Evolutionary conservation across 2,113 vertebrate species (phyloP).

Genomic region (Corythornis vintsioides): DNA sequence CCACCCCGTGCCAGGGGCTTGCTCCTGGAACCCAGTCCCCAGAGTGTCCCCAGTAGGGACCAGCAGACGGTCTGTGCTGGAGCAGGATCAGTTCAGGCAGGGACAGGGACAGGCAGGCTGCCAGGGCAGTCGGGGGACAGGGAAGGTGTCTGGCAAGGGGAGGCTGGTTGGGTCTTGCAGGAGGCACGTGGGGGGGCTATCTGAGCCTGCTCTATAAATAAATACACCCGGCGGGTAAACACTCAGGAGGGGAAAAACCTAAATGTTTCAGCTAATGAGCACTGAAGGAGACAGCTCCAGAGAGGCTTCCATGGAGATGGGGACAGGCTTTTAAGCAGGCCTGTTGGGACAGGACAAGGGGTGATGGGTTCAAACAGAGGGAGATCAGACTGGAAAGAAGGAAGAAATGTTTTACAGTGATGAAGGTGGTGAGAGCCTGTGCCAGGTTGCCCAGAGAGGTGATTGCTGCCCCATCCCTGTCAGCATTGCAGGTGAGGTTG

Average conservation of each 20-base stretch:
- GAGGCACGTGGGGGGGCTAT: not conserved
- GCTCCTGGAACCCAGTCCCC: not conserved
- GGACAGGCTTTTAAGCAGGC: no score
- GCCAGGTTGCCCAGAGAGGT: no score
- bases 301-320: no score
- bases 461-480: no score
- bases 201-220: not conserved
- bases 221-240: not conserved
- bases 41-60: fast-evolving
- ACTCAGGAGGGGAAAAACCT: not conserved
- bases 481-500: no score
- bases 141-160: not conserved
- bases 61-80: fast-evolving
- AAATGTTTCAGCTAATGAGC: conserved; percentile 11
- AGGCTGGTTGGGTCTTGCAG: not conserved
- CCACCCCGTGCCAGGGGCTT: fast-evolving
- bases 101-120: not conserved
- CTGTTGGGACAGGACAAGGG: no score
- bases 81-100: not conserved
- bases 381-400: no score
- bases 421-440: no score
- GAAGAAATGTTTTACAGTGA: no score
- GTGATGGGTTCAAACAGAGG: no score
- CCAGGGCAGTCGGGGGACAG: not conserved
- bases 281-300: not conserved